Percentiles rank a stretch among this genome's conserved stretches.
Conservation (phyloP, 2,888 invertebrate species). For the Euspilapteryx auroguttella region DNA sequence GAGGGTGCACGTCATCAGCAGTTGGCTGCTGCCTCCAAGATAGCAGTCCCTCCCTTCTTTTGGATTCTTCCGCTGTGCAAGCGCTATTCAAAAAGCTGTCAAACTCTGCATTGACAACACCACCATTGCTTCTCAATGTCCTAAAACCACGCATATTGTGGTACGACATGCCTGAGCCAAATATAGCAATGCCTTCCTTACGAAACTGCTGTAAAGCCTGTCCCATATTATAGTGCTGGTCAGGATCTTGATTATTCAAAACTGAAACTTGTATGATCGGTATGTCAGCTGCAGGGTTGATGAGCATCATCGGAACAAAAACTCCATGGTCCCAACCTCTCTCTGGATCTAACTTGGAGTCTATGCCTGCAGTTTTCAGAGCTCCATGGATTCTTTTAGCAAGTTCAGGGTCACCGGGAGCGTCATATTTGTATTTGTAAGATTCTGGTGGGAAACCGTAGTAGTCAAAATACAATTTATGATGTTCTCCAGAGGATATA, state of each 20-base stretch:
- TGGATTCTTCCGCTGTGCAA: slow-evolving; percentile 26
- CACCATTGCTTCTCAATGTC: slow-evolving; percentile 13
- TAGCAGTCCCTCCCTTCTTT: slow-evolving; percentile 20
- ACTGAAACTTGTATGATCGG: slow-evolving; percentile 48
- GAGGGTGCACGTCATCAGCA: slow-evolving; percentile 36
- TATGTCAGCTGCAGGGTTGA: slow-evolving; percentile 38
- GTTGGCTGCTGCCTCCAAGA: slow-evolving; percentile 32
- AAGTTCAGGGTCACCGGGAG: slow-evolving; percentile 35
- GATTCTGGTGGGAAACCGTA: slow-evolving; percentile 49
- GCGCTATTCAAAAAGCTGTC: slow-evolving; percentile 34
- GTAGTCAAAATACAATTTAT: slow-evolving; percentile 45
- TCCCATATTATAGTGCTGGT: slow-evolving; percentile 36
- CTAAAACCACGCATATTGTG: slow-evolving; percentile 48
- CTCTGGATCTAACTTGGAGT: slow-evolving; percentile 30
- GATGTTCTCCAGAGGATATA: slow-evolving; percentile 41
- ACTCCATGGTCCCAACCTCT: slow-evolving; percentile 56
- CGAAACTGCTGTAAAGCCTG: slow-evolving; percentile 28
- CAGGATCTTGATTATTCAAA: slow-evolving; percentile 29
- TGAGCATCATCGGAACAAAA: slow-evolving; percentile 51
- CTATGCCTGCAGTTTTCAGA: slow-evolving; percentile 29
- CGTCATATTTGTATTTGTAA: slow-evolving; percentile 41
- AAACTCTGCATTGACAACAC: slow-evolving; percentile 36
- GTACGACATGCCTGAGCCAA: slow-evolving; percentile 51
- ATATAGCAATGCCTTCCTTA: slow-evolving; percentile 37
- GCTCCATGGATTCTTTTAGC: slow-evolving; percentile 28